These are phyloP conservation scores for Myodes glareolus DNA, from an alignment of 2,113 vertebrate species.

Conservation along the genomic window DNA sequence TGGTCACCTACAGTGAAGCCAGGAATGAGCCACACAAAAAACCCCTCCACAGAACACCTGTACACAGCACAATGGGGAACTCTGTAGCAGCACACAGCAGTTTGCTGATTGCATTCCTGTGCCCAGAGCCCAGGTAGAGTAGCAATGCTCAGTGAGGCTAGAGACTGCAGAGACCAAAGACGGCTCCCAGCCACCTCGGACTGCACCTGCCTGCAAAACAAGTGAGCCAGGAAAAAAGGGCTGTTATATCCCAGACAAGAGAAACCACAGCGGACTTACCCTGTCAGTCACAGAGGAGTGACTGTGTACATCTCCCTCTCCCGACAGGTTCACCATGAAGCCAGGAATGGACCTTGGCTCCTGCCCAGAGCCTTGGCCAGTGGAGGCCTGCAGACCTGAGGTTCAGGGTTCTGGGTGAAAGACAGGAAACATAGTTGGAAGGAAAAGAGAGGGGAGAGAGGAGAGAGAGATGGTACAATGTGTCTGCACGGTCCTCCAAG, in stretches of 20 bases:
- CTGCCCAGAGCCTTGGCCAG: neutral
- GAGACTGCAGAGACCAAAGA: neutral
- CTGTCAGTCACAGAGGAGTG: neutral
- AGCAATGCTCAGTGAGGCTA: neutral
- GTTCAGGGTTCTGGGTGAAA: neutral
- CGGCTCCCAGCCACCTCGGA: neutral
- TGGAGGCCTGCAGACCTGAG: neutral
- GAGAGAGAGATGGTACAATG: rapidly evolving
- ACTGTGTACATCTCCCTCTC: no score
- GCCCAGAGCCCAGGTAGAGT: neutral
- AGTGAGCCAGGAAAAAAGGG: neutral
- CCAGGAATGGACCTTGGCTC: neutral
- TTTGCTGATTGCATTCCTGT: neutral
- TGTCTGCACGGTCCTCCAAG: neutral
- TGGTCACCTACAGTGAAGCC: neutral
- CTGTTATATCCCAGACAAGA: neutral
- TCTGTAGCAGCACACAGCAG: neutral
- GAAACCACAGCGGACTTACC: neutral
- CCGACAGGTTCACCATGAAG: neutral
- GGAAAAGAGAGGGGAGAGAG: neutral
- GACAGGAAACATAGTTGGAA: neutral
- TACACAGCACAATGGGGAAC: neutral
- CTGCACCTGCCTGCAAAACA: neutral
- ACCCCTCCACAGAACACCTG: neutral
- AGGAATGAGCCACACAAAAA: neutral